Percentiles rank a stretch among this genome's conserved stretches.
These are phyloP conservation scores for Drosophila baimaii DNA, from an alignment of 1,140 invertebrate species.

Conservation along the genomic window DNA sequence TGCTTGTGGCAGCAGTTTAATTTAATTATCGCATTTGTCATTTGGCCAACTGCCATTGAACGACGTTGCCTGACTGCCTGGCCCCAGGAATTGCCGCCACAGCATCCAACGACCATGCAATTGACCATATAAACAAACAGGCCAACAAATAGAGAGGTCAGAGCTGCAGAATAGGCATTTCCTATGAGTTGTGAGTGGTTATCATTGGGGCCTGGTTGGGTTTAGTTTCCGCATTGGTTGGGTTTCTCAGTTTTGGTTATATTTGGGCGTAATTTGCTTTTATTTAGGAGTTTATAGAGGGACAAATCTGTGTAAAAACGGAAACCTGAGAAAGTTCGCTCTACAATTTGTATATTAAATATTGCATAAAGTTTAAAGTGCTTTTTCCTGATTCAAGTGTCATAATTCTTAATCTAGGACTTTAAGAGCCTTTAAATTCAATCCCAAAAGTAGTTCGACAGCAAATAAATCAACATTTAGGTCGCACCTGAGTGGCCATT, in stretches of 20 bases:
- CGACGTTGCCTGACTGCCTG: constrained; percentile 10
- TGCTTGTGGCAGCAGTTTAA: constrained; percentile 83
- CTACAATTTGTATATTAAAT: neutral
- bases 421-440: constrained; percentile 11
- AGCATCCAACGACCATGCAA: constrained; percentile 27
- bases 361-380: neutral
- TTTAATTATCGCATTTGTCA: constrained; percentile 84
- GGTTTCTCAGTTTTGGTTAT: neutral
- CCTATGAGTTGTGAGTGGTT: constrained; percentile 11
- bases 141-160: constrained; percentile 17
- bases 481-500: constrained; percentile 67
- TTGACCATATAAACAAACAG: constrained; percentile 44
- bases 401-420: neutral
- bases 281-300: too few relatives aligned
- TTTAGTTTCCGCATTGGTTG: neutral
- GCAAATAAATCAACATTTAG: constrained; percentile 32
- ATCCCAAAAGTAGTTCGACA: constrained; percentile 11
- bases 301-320: neutral
- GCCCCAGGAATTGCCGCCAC: constrained; percentile 14
- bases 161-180: constrained; percentile 10
- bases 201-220: neutral
- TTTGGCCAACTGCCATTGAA: constrained; percentile 78
- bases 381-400: neutral
- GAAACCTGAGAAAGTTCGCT: neutral
- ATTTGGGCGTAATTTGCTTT: neutral